Percentiles rank a stretch among this genome's conserved stretches.
Conservation (phyloP, 2,888 invertebrate genomes). For the Nesidiocoris tenuis region DNA sequence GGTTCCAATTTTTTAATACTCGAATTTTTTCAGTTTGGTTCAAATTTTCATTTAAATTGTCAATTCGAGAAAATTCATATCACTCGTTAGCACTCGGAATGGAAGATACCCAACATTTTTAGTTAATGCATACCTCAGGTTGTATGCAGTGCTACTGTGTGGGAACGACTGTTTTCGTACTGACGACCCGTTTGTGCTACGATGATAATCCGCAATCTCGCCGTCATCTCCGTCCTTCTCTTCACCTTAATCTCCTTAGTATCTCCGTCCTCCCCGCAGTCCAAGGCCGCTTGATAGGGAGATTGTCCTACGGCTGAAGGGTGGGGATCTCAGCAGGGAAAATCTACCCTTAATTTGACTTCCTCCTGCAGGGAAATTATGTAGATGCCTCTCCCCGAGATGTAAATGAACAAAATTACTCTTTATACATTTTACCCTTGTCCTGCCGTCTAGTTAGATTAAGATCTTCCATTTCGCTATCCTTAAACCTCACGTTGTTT, state of each 20-base stretch:
- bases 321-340: neutral
- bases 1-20: too few species aligned
- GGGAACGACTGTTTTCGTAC: neutral
- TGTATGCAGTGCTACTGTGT: too few species aligned
- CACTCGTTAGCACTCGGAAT: too few species aligned
- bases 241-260: neutral
- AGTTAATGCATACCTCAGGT: too few species aligned
- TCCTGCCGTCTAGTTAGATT: neutral
- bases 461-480: neutral
- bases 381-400: slow-evolving; percentile 17
- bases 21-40: too few species aligned
- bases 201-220: neutral
- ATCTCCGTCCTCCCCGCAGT: neutral
- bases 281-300: neutral
- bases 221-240: neutral
- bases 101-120: too few species aligned
- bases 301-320: neutral
- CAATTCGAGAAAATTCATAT: too few species aligned
- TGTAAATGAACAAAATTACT: slow-evolving; percentile 22
- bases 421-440: slow-evolving; percentile 15
- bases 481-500: neutral
- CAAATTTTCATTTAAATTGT: too few species aligned
- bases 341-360: slow-evolving; percentile 16
- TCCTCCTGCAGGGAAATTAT: slow-evolving; percentile 23
- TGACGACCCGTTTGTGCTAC: neutral